Percentiles rank a stretch among this genome's conserved stretches.
Conservation (phyloP, 2,888 invertebrate genomes). For the Pardosa pseudoannulata region DNA sequence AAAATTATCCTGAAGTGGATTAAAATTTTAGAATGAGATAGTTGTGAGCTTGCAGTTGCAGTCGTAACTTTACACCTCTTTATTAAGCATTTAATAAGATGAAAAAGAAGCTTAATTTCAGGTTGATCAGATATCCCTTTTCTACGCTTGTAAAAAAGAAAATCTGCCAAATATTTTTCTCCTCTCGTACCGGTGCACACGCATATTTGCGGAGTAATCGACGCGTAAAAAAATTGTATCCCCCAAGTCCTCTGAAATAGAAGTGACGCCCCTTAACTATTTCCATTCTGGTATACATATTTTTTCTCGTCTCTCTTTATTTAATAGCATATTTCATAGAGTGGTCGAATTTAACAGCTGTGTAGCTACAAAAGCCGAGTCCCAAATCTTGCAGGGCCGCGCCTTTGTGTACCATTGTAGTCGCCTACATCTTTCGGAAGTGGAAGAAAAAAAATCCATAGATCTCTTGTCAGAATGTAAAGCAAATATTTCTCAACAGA, state of each 20-base stretch:
- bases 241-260: not conserved
- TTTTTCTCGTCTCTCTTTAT: not conserved
- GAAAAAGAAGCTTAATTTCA: no score
- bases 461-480: constrained; percentile 47
- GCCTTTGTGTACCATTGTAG: constrained; percentile 55
- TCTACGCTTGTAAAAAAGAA: no score
- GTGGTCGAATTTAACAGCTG: constrained; percentile 25
- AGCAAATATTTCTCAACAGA: constrained; percentile 66
- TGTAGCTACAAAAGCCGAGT: constrained; percentile 40
- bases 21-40: no score
- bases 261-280: not conserved
- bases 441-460: constrained; percentile 48
- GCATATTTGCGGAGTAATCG: no score
- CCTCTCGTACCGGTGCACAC: no score
- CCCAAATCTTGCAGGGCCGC: constrained; percentile 33
- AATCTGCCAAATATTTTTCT: no score
- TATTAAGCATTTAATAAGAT: no score
- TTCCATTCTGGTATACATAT: not conserved
- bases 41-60: no score
- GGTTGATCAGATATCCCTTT: no score
- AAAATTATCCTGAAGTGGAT: no score
- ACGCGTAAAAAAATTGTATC: no score
- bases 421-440: constrained; percentile 26
- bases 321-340: not conserved
- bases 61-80: no score